These are phyloP conservation scores for Thymelicus acteon DNA, from an alignment of 2,888 invertebrate genomes.

Conservation along the genomic window DNA sequence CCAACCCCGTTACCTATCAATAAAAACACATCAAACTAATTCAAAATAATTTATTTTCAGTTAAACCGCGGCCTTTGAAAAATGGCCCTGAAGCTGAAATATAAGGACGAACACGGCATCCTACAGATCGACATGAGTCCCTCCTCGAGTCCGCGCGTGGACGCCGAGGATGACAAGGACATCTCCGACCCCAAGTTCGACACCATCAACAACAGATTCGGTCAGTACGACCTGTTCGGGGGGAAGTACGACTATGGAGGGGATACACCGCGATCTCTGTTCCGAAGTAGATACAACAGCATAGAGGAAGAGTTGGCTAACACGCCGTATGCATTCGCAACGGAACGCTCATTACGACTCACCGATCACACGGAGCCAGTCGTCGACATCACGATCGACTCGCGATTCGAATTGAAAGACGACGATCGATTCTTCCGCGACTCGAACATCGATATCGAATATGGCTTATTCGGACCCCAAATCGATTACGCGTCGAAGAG, in stretches of 20 bases:
- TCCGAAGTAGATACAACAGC: slow-evolving; percentile 80
- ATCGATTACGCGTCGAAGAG: slow-evolving; percentile 54
- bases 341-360: slow-evolving; percentile 59
- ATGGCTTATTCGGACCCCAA: slow-evolving; percentile 64
- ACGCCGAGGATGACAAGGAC: slow-evolving; percentile 41
- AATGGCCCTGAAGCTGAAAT: slow-evolving; percentile 78
- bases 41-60: slow-evolving; percentile 14
- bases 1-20: no score
- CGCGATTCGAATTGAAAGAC: slow-evolving; percentile 57
- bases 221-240: slow-evolving; percentile 75
- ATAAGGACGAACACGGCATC: slow-evolving; percentile 78
- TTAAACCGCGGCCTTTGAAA: slow-evolving; percentile 35
- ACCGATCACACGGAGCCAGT: slow-evolving; percentile 49
- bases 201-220: slow-evolving; percentile 76
- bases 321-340: slow-evolving; percentile 80
- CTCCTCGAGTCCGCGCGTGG: slow-evolving; percentile 52
- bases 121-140: slow-evolving; percentile 80
- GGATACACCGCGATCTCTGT: slow-evolving; percentile 66
- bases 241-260: slow-evolving; percentile 68
- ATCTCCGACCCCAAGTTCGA: slow-evolving; percentile 66
- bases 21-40: not conserved
- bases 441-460: slow-evolving; percentile 50
- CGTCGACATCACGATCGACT: slow-evolving; percentile 69
- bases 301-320: slow-evolving; percentile 80
- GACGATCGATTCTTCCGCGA: slow-evolving; percentile 66